Evolutionary conservation across 1,140 invertebrate species (phyloP), one percentile per base, ranked within the genome.

Genomic region (Grapholita molesta): DNA sequence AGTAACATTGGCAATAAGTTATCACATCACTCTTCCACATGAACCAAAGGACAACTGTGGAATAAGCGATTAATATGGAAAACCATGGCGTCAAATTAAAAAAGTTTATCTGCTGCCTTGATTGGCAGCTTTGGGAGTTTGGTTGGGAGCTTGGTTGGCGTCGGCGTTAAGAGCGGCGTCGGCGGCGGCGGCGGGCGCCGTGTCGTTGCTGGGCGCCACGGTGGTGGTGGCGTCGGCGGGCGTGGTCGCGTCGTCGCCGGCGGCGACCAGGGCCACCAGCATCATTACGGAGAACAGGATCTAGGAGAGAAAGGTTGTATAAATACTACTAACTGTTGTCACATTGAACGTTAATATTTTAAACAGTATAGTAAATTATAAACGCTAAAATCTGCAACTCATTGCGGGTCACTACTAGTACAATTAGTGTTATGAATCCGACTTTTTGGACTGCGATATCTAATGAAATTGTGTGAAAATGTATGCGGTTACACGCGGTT

Each of bases 211-310:
- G 3, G 48, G 32, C 2, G 61, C 68, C 0, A 15, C 8, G 42
- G 61, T 52, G 25, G 68, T 52, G 33, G 64, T 32, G 2, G 32
- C 32, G 32, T 65, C 64, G 23, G 30, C 64, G 21, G 64, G 18
- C 15, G 33, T 38, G 64, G 48, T 66, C 15, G 68, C 21, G 48
- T 68, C 67, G n/a, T 71, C 70, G 6, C 32, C 70, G 3, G 70
- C 71, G 6, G 64, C 24, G 12, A 61, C 66, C 48, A 57, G 32
- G 15, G 67, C 23, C 3, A 24, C 64, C 28, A 72, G 25, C 24
- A 67, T 24, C n/a, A 71, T 18, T 15, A 72, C 7, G 67, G 28
- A 15, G 11, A 69, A 30, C 5, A 72, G 32, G n/a, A 68, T 15
- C 70, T 71, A 66, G 42, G 15, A 18, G 18, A 32, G 25, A 28